phyloP scores from a whole-genome alignment of 2,797 vertebrate genomes.

The Malurus leucopterus region DNA sequence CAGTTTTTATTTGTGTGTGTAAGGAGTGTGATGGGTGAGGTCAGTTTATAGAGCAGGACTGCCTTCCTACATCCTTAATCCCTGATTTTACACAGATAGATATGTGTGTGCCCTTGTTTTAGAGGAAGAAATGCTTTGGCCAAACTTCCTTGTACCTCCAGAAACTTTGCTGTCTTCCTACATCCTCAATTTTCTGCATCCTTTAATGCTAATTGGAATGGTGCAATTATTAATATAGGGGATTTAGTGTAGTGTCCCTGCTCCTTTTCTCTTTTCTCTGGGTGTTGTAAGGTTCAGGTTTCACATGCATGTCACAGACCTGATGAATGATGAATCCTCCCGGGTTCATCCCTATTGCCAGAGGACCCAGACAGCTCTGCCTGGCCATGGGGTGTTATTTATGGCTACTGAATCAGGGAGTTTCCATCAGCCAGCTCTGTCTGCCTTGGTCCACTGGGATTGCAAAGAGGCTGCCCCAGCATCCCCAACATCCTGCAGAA shows the following conservation, averaged over 20 bases:
- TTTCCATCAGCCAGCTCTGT: accelerated
- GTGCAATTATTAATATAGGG: not conserved
- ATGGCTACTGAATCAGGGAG: too few relatives aligned
- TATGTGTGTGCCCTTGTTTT: accelerated
- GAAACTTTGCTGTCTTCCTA: not conserved
- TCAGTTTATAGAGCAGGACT: not conserved
- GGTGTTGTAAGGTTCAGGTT: not conserved
- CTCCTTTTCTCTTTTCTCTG: not conserved
- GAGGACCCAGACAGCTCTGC: not conserved
- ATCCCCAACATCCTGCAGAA: not conserved
- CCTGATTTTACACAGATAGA: not conserved
- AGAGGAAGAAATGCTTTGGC: not conserved
- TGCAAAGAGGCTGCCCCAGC: not conserved
- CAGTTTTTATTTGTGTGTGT: accelerated
- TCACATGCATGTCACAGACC: not conserved
- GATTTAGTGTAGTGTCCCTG: not conserved
- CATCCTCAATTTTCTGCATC: not conserved
- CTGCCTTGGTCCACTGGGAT: not conserved
- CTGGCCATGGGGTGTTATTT: accelerated
- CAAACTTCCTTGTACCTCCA: not conserved
- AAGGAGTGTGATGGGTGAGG: accelerated
- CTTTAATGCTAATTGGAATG: not conserved
- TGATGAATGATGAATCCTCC: not conserved
- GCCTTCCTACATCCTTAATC: not conserved
- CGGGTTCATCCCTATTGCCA: accelerated